Evolutionary conservation across 1,140 invertebrate genomes (phyloP).

Genomic region (Nylanderia fulva): DNA sequence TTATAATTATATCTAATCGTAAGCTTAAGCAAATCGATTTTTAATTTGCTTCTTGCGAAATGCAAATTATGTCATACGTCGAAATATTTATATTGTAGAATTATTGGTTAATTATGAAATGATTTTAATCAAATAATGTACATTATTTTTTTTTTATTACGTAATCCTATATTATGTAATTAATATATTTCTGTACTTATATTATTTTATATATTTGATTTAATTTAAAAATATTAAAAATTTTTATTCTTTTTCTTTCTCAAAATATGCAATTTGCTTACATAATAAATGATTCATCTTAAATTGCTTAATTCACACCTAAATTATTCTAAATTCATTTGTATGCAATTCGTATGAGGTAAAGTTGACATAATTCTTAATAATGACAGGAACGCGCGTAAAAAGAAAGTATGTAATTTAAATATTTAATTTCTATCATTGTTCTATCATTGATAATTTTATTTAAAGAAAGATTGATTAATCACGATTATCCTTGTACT

Average conservation of each 20-base stretch:
- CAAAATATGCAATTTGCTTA: not conserved
- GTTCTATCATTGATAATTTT: constrained; percentile 2
- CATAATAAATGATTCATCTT: not conserved
- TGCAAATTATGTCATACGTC: not conserved
- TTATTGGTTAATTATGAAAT: not conserved
- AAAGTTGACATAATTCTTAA: not conserved
- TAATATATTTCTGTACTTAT: not conserved
- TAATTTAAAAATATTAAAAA: constrained; percentile 3
- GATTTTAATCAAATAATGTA: not conserved
- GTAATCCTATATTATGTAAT: not conserved
- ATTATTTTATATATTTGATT: not conserved
- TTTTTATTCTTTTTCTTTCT: not conserved
- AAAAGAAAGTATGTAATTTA: not conserved
- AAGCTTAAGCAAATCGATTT: not conserved
- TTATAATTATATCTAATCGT: too few relatives aligned
- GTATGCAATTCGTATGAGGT: not conserved
- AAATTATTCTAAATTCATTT: constrained; percentile 13
- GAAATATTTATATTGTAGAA: not conserved
- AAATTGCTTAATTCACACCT: not conserved
- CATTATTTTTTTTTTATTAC: not conserved
- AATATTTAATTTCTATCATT: not conserved
- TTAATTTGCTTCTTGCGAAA: not conserved
- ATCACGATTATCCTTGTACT: not conserved
- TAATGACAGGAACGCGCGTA: not conserved
- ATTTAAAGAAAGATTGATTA: not conserved